phyloP scores from a whole-genome alignment of 2,113 vertebrate species.

The Campylomormyrus tamandua region DNA sequence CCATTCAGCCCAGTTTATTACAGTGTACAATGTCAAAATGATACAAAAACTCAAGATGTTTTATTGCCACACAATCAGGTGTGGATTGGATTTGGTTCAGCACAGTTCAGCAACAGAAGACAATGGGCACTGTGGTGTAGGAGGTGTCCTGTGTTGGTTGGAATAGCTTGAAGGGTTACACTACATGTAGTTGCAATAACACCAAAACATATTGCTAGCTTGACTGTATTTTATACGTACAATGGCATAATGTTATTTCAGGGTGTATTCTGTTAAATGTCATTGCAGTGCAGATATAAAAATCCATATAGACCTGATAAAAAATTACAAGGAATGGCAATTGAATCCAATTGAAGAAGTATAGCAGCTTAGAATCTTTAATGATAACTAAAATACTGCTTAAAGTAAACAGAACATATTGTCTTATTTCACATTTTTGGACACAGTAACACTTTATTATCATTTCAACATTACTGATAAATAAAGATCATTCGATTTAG shows the following conservation, averaged over 20 bases:
- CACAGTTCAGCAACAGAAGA: not conserved
- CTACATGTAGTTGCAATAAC: not conserved
- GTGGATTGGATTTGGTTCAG: not conserved
- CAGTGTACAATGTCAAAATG: not conserved
- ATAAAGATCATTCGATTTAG: not conserved
- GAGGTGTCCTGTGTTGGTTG: not conserved
- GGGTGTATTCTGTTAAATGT: not conserved
- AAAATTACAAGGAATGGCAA: not conserved
- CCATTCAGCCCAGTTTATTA: not conserved
- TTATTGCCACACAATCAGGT: not conserved
- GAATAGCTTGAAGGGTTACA: not conserved
- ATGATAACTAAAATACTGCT: not conserved
- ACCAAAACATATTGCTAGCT: not conserved
- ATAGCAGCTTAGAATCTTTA: not conserved
- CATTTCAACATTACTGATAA: not conserved
- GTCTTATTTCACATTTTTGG: not conserved
- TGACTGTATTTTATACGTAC: not conserved
- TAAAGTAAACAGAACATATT: not conserved
- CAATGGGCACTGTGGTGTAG: not conserved
- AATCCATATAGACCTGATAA: not conserved
- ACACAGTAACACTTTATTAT: not conserved
- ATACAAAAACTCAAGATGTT: not conserved
- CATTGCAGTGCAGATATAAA: not conserved
- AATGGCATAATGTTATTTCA: not conserved
- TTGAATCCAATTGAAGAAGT: not conserved